A percentile compares a stretch with the other conserved stretches of the same genome.
Conservation (phyloP, 2,888 invertebrate species). For the Galerucella calmariensis region DNA sequence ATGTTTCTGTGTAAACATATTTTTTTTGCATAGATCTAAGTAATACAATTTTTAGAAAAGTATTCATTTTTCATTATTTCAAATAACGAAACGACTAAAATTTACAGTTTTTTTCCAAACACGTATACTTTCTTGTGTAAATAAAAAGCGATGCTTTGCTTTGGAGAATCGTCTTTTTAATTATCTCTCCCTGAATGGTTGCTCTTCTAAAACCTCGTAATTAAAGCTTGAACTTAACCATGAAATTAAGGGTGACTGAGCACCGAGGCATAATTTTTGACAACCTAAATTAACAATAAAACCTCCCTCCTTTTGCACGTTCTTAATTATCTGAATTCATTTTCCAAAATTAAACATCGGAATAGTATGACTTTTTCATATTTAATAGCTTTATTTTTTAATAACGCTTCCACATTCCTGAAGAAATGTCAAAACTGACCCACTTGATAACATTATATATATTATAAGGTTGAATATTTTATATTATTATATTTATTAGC, state of each 20-base stretch:
- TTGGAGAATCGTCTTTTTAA: neutral
- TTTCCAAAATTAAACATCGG: slow-evolving; percentile 14
- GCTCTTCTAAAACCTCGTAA: neutral
- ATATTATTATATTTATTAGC: no score
- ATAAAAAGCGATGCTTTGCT: neutral
- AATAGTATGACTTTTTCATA: slow-evolving; percentile 16
- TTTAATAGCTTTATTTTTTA: slow-evolving; percentile 1
- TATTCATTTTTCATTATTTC: no score
- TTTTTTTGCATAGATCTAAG: no score
- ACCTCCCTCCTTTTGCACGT: slow-evolving; percentile 20
- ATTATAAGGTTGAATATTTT: no score
- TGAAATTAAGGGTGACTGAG: slow-evolving; percentile 24
- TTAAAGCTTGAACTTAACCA: slow-evolving; percentile 15
- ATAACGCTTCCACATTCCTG: neutral
- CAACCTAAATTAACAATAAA: slow-evolving; percentile 27
- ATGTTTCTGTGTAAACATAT: no score
- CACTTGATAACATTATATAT: no score
- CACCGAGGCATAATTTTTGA: slow-evolving; percentile 26
- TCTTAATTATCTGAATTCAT: slow-evolving; percentile 25
- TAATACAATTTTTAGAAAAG: no score
- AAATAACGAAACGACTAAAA: no score
- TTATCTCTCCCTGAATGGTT: neutral
- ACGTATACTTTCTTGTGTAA: neutral
- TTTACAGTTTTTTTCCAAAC: neutral
- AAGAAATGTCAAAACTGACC: no score